These are phyloP conservation scores for Muscina levida DNA, from an alignment of 2,888 invertebrate genomes.

Conservation along the genomic window DNA sequence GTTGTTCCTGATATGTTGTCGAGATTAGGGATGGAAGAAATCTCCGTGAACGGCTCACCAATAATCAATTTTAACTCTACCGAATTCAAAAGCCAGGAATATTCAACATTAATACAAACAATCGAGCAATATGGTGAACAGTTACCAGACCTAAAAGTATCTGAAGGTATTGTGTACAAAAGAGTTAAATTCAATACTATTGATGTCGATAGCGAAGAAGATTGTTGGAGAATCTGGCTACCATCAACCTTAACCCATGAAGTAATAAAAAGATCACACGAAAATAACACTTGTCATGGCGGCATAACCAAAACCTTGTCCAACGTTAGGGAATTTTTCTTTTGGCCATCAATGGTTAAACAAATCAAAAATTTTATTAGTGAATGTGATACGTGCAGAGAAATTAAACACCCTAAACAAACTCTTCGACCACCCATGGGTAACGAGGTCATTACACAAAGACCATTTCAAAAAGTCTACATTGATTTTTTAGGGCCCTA, in stretches of 20 bases:
- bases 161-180: not conserved
- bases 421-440: too few relatives aligned
- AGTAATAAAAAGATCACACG: not conserved
- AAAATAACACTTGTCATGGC: slow-evolving; percentile 4
- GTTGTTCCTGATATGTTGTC: too few relatives aligned
- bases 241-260: not conserved
- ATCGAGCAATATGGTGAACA: slow-evolving; percentile 9
- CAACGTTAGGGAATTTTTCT: not conserved
- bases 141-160: too few relatives aligned
- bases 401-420: too few relatives aligned
- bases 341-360: too few relatives aligned
- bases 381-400: too few relatives aligned
- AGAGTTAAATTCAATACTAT: not conserved
- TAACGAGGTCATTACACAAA: not conserved
- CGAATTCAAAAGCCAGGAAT: not conserved
- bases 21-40: slow-evolving; percentile 15
- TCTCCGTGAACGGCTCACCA: not conserved
- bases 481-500: not conserved
- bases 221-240: slow-evolving; percentile 1
- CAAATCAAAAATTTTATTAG: not conserved
- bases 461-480: not conserved
- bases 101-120: slow-evolving; percentile 1
- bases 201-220: not conserved
- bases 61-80: slow-evolving; percentile 9
- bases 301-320: not conserved